These are phyloP conservation scores for Spongia lamella DNA, from an alignment of 37 sponge, comb jelly and placozoan species.

Conservation along the genomic window DNA sequence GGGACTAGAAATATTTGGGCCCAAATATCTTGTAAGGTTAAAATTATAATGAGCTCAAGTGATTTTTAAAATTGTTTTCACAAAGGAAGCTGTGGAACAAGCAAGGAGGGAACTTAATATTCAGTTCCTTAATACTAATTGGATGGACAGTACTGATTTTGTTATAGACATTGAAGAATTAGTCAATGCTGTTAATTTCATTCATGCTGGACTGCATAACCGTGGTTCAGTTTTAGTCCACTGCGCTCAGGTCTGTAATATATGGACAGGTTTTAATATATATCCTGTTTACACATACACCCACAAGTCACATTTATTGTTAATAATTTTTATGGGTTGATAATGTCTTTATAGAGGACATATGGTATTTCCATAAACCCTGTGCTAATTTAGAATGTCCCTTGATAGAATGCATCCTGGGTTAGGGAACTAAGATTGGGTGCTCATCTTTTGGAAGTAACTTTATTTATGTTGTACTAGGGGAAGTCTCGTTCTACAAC, in stretches of 20 bases:
- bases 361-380: too few relatives aligned
- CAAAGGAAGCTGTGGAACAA: constrained; percentile 54
- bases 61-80: background rate
- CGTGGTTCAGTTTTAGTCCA: constrained; percentile 73
- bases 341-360: background rate
- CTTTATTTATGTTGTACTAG: too few relatives aligned
- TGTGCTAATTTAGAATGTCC: too few relatives aligned
- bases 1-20: constrained; percentile 85
- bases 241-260: constrained; percentile 75
- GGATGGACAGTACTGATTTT: constrained; percentile 60
- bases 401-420: too few relatives aligned
- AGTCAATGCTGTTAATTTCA: constrained; percentile 47
- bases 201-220: constrained; percentile 36
- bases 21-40: constrained; percentile 60
- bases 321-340: background rate
- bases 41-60: background rate
- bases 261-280: too few relatives aligned
- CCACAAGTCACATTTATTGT: too few relatives aligned
- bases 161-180: constrained; percentile 48
- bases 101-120: constrained; percentile 51
- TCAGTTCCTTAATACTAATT: constrained; percentile 57
- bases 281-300: too few relatives aligned
- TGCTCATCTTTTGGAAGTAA: too few relatives aligned
- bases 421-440: too few relatives aligned
- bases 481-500: constrained; percentile 84